Evolutionary conservation across 37 sponge, comb jelly and placozoan genomes (phyloP), one percentile per base, ranked within the genome.

Genomic region (Lycopodina hypogea): DNA sequence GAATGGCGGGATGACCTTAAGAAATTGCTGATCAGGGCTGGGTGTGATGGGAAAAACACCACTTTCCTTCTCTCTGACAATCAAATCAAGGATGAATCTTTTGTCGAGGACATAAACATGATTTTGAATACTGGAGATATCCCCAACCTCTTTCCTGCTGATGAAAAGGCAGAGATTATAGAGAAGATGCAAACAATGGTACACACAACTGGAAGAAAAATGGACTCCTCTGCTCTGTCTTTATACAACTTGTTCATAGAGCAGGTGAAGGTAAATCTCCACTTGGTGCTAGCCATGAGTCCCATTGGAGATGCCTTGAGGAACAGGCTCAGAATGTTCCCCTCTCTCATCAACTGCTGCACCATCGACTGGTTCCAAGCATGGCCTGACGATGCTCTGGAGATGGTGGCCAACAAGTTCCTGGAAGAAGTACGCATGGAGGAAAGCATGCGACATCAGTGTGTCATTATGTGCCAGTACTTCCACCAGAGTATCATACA

Each of bases 321-420:
- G 22, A 97, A 87, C 41, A 75, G 95, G 33, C 85, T 97, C 14
- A 68, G 99, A 29, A 97, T 93, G 96, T 97, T 97, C 75, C 99
- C 99, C 42, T 95, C 99, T 38, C 88, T 97, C 50, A 97, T 97
- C 60, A 97, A 95, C 85, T 97, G 99, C 76, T 97, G 99, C 68
- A 97, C 99, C 58, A 97, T 97, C 42, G 99, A 97, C 80, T 97
- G 99, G 99, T 97, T 95, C 71, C 99, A 97, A 80, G 96, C 95
- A 30, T 97, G 99, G 99, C 99, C 99, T 11, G 60, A 85, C 21
- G 99, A 97, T 84, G 99, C 99, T 0, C 93, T 97, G 42, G 99
- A 97, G 79, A 95, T 94, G 99, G 99, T 97, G 28, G 99, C 99
- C 39, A 97, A 93, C 70, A 97, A 93, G 92, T 97, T 97, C 81